Conservation (phyloP, 2,797 vertebrate genomes). For the Tadarida brasiliensis region DNA sequence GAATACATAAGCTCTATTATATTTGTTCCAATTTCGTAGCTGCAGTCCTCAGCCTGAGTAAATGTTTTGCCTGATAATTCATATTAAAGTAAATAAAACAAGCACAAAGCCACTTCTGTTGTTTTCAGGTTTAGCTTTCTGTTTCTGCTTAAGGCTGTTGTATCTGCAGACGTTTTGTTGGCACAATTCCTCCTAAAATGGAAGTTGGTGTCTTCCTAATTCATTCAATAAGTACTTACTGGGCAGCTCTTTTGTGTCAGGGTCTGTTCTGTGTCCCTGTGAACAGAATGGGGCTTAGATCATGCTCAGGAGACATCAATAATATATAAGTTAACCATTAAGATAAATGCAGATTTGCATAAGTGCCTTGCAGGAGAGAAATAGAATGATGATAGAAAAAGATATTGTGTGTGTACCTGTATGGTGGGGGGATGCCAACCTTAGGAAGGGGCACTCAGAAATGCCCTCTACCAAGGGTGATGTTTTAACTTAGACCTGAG, state of each 20-base stretch:
- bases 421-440: neutral
- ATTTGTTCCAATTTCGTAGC: neutral
- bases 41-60: neutral
- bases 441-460: neutral
- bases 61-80: neutral
- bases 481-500: neutral
- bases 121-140: neutral
- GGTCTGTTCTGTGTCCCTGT: neutral
- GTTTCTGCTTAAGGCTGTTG: neutral
- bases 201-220: neutral
- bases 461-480: neutral
- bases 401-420: fast-evolving
- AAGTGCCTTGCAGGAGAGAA: neutral
- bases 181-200: neutral
- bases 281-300: neutral
- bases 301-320: neutral
- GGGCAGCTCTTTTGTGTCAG: neutral
- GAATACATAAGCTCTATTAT: neutral
- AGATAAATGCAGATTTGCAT: neutral
- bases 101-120: neutral
- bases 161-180: neutral
- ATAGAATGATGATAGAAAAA: neutral
- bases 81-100: neutral
- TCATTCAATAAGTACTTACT: neutral
- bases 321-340: neutral